These are phyloP conservation scores for Phylloscopus trochilus DNA, from an alignment of 2,113 vertebrate genomes.

Conservation along the genomic window DNA sequence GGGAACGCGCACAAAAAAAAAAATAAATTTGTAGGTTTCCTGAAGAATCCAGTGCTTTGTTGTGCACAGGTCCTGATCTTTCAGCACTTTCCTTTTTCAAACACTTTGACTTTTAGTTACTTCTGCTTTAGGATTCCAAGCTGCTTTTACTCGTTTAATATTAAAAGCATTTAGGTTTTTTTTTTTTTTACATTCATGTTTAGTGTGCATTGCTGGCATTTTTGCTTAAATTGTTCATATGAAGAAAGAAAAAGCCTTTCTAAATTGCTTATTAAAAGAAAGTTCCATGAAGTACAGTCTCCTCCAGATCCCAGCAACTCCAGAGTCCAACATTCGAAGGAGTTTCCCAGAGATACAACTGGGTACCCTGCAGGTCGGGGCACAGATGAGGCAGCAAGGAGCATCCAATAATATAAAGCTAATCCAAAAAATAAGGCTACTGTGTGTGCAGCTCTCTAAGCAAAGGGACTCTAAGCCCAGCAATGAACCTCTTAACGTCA, in stretches of 20 bases:
- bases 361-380: background rate
- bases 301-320: background rate
- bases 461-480: background rate
- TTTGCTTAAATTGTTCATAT: background rate
- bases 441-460: background rate
- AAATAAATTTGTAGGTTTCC: background rate
- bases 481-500: background rate
- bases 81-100: background rate
- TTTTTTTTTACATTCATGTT: background rate
- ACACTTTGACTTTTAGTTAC: conserved; percentile 20
- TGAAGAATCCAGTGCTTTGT: background rate
- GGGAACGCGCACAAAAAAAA: background rate
- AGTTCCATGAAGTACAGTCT: background rate
- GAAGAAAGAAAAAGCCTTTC: background rate
- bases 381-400: background rate
- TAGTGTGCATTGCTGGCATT: background rate
- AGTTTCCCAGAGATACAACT: background rate
- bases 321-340: background rate
- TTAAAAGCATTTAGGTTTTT: background rate
- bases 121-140: background rate
- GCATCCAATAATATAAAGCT: background rate
- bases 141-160: background rate
- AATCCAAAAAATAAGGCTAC: background rate
- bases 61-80: conserved; percentile 1
- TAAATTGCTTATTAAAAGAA: background rate